These are phyloP conservation scores for Schizothorax lantsangensis DNA, from an alignment of 2,797 vertebrate genomes.

Conservation along the genomic window DNA sequence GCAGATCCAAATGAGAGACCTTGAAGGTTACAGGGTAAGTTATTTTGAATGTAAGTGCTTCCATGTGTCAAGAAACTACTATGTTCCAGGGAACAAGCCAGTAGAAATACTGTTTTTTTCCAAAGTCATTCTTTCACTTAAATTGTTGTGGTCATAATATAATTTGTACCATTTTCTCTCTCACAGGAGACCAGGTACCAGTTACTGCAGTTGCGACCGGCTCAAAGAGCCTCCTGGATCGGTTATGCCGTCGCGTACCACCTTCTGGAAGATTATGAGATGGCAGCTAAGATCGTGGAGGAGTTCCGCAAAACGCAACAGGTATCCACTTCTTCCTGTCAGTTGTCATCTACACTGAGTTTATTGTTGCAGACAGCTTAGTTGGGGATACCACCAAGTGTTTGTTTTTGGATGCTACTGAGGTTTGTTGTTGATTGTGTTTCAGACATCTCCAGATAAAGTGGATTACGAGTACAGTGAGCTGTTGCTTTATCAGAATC, in stretches of 20 bases:
- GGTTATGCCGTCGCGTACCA: constrained; percentile 99
- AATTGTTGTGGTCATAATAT: not conserved
- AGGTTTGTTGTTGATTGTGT: not conserved
- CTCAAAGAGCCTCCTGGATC: constrained; percentile 97
- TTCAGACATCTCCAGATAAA: constrained; percentile 95
- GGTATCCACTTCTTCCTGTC: constrained; percentile 71
- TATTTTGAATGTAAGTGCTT: constrained; percentile 13
- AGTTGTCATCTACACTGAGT: not conserved
- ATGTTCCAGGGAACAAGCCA: not conserved
- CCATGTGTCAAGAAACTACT: not conserved
- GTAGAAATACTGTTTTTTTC: not conserved
- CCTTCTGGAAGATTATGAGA: constrained; percentile 97
- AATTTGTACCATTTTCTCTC: not conserved
- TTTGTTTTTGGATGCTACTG: not conserved
- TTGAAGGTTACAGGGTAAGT: constrained; percentile 97
- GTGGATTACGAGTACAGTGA: constrained; percentile 99
- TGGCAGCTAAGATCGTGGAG: constrained; percentile 98
- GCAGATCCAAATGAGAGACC: constrained; percentile 99
- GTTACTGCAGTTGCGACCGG: constrained; percentile 94
- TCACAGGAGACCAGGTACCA: constrained; percentile 96
- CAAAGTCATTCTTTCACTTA: not conserved
- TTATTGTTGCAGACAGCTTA: not conserved
- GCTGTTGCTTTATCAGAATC: constrained; percentile 96
- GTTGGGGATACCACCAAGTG: not conserved
- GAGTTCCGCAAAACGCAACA: constrained; percentile 99